These are phyloP conservation scores for Puntigrus tetrazona DNA, from an alignment of 2,113 vertebrate genomes.

Conservation along the genomic window DNA sequence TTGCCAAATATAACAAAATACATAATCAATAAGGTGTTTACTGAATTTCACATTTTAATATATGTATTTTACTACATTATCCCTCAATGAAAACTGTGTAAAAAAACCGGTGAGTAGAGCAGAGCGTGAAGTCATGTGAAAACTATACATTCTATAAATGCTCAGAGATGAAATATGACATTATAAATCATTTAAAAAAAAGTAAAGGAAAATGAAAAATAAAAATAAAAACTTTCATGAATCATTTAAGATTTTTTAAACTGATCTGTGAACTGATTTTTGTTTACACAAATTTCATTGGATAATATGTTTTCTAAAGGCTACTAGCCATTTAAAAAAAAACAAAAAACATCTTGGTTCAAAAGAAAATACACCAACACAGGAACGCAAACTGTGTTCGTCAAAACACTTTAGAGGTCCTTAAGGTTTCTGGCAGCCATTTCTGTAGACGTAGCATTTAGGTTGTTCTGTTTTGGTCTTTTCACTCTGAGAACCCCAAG, in stretches of 20 bases:
- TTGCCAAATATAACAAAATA: too few species aligned
- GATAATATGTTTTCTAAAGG: not conserved
- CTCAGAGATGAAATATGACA: not conserved
- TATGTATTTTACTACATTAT: too few species aligned
- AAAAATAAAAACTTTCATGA: not conserved
- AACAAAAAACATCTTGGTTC: not conserved
- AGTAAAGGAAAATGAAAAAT: not conserved
- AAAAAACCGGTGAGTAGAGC: too few species aligned
- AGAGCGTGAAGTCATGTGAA: too few species aligned
- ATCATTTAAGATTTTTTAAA: not conserved
- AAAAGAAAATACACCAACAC: not conserved
- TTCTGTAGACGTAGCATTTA: conserved; percentile 48
- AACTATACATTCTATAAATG: too few species aligned
- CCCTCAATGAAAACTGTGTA: too few species aligned
- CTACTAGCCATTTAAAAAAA: not conserved
- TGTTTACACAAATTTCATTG: not conserved
- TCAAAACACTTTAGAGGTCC: not conserved
- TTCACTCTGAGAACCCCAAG: conserved; percentile 40
- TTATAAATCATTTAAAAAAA: not conserved
- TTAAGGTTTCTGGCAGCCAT: not conserved
- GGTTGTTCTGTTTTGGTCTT: conserved; percentile 63
- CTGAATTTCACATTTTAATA: too few species aligned
- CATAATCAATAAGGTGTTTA: too few species aligned
- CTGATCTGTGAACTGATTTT: not conserved
- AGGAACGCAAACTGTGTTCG: not conserved